These are phyloP conservation scores for Amphipoea lucens DNA, from an alignment of 2,888 invertebrate species.

Conservation along the genomic window DNA sequence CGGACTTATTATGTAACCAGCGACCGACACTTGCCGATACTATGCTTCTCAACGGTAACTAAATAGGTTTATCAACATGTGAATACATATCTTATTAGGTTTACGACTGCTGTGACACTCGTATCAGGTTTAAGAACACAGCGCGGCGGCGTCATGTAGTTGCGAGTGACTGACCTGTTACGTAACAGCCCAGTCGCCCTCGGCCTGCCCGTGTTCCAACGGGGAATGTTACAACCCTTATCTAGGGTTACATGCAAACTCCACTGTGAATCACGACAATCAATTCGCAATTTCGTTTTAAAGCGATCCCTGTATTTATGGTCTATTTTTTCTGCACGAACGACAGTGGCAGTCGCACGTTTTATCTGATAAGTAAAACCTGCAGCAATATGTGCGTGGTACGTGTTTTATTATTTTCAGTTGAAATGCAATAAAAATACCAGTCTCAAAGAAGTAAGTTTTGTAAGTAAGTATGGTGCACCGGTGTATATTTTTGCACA, in stretches of 20 bases:
- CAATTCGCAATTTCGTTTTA: constrained; percentile 78
- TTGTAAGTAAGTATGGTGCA: constrained; percentile 36
- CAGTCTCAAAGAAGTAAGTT: constrained; percentile 25
- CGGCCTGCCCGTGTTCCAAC: constrained; percentile 74
- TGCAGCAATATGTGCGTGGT: constrained; percentile 21
- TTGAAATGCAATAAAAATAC: constrained; percentile 43
- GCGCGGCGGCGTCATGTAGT: constrained; percentile 46
- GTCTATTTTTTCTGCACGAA: constrained; percentile 46
- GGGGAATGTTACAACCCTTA: constrained; percentile 82
- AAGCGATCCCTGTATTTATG: constrained; percentile 65
- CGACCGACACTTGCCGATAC: constrained; percentile 26
- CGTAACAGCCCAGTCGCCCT: constrained; percentile 64
- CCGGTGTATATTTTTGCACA: constrained; percentile 55
- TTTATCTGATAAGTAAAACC: constrained; percentile 54
- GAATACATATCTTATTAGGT: constrained; percentile 46
- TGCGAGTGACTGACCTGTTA: constrained; percentile 60
- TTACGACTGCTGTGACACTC: constrained; percentile 26
- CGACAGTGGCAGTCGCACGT: constrained; percentile 29
- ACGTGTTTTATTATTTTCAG: constrained; percentile 43
- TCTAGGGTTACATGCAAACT: constrained; percentile 86
- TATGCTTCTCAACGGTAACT: constrained; percentile 36
- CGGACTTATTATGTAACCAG: constrained; percentile 57
- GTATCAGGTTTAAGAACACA: constrained; percentile 45
- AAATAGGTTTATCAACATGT: constrained; percentile 55
- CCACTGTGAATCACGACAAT: constrained; percentile 78